phyloP scores from a whole-genome alignment of 2,888 invertebrate species.

The Chromoteleia sp. region DNA sequence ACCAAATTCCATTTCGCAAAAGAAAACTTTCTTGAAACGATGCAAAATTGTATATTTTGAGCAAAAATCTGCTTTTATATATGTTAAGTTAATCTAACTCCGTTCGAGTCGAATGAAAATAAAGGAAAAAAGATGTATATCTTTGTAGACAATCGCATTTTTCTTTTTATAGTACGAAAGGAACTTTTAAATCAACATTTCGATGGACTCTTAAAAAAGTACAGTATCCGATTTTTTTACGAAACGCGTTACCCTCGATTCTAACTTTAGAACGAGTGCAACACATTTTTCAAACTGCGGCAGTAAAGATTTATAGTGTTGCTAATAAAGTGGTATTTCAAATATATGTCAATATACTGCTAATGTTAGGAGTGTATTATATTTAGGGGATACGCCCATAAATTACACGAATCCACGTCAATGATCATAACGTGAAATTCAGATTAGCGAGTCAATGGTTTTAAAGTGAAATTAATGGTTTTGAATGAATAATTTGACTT shows the following conservation, averaged over 20 bases:
- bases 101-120: too few relatives aligned
- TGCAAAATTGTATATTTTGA: too few relatives aligned
- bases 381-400: conserved; percentile 9
- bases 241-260: conserved; percentile 17
- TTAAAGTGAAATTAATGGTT: not conserved
- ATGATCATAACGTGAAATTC: conserved; percentile 5
- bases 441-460: not conserved
- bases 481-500: conserved; percentile 3
- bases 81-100: too few relatives aligned
- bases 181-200: conserved; percentile 31
- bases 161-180: conserved; percentile 8
- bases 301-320: conserved; percentile 32
- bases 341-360: conserved; percentile 37
- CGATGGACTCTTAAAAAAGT: not conserved
- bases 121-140: not conserved
- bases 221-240: conserved; percentile 25
- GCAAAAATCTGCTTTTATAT: too few relatives aligned
- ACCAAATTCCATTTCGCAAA: too few relatives aligned
- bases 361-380: conserved; percentile 33
- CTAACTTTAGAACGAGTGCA: conserved; percentile 40
- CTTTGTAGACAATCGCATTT: conserved; percentile 7
- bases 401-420: conserved; percentile 8
- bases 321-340: conserved; percentile 39
- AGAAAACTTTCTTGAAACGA: too few relatives aligned
- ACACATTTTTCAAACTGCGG: conserved; percentile 44